phyloP scores from a whole-genome alignment of 2,888 invertebrate species.

The Tipula helvola region DNA sequence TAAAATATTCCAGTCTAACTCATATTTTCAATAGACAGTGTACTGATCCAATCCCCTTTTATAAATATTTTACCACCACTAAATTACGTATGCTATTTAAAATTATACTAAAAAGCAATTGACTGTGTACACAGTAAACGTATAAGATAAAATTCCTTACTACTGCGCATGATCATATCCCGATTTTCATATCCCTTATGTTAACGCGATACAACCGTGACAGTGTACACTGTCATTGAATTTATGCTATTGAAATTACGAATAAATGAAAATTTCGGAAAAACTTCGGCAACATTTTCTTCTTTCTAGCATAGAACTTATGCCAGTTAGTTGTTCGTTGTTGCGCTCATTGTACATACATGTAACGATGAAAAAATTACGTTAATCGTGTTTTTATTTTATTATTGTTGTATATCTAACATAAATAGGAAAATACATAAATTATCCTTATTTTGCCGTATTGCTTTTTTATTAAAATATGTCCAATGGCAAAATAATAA shows the following conservation, averaged over 20 bases:
- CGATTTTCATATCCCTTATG: background rate
- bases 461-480: background rate
- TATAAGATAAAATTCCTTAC: background rate
- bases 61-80: background rate
- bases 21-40: background rate
- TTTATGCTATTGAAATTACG: background rate
- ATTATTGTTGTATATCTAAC: background rate
- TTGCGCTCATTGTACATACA: background rate
- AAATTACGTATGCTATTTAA: background rate
- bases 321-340: background rate
- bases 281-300: background rate
- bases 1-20: background rate
- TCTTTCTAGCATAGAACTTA: background rate
- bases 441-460: background rate
- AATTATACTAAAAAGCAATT: background rate
- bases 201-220: background rate
- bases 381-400: background rate
- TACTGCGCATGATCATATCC: background rate
- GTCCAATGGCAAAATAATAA: background rate
- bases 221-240: background rate
- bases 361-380: background rate
- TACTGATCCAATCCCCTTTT: background rate
- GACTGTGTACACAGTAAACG: background rate
- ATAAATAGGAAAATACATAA: background rate
- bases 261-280: background rate